Evolutionary conservation across 2,797 vertebrate genomes (phyloP), one percentile per base, ranked within the genome.

Genomic region (Ataeniobius toweri): DNA sequence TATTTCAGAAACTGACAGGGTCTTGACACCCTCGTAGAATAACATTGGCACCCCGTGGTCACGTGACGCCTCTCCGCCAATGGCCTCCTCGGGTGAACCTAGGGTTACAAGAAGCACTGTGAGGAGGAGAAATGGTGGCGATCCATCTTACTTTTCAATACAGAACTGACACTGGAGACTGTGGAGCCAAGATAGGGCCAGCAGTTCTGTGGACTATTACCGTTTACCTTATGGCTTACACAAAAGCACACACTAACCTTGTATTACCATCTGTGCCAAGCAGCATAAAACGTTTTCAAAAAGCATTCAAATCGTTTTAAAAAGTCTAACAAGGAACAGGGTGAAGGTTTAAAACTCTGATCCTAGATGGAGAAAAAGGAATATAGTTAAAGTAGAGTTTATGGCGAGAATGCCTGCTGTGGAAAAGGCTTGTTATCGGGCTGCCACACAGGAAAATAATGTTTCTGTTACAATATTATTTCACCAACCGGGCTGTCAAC

Each of bases 61-160:
- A 99, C 97, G 98, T 99, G 98, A 98, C 96, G 56, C 96, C 97
- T 94, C 94, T 97, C 96, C 96, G 96, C 98, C 98, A 99, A 99
- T 99, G 96, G 97, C 97, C 96, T 96, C 97, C 96, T 95, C 85
- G 94, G 95, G 95, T 96, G 96, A 96, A 98, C 97, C 98, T 99
- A 96, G 94, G 96, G 96, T 94, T 94, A 96, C 93, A 95, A 95
- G 94, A 96, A 94, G 94, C 94, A 95, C 89, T 86, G 94, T 96
- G 96, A 97, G 94, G 95, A 96, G 96, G 96, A 96, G 96, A 97
- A 98, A 98, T 97, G 93, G 97, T 94, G 90, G 94, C 95, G 96
- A 99, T 99, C 98, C 97, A 99, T 99, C 98, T 99, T 99, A 98
- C 97, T 99, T 96, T 97, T 98, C 97, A 98, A 98, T 98, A 96